Percentiles rank a stretch among this genome's conserved stretches.
Evolutionary conservation across 35 echinoderm and acorn worm genomes (phyloP).

Genomic region (Hemicentrotus pulcherrimus): DNA sequence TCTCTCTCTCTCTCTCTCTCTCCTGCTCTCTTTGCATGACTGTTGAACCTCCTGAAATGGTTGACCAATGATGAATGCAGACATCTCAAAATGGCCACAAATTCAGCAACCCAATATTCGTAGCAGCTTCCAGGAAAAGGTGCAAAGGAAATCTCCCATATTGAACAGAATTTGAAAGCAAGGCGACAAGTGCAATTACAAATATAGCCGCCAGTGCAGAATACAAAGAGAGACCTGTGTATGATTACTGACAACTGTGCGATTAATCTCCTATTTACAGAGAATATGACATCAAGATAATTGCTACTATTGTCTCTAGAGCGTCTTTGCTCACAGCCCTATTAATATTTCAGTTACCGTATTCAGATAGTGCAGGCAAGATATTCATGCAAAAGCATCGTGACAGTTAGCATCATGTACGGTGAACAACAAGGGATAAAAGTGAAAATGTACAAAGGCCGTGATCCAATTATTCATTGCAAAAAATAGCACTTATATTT

Average conservation of each 20-base stretch:
- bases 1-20: constrained; percentile 30
- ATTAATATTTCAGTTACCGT: not conserved
- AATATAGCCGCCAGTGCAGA: not conserved
- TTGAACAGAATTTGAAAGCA: not conserved
- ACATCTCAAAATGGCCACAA: not conserved
- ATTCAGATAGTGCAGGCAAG: not conserved
- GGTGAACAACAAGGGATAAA: not conserved
- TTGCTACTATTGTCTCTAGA: not conserved
- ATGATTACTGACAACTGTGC: not conserved
- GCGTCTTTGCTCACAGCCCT: not conserved
- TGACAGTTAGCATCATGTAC: not conserved
- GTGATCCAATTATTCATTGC: too few species aligned
- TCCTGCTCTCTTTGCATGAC: not conserved
- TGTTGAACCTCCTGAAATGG: not conserved
- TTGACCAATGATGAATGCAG: not conserved
- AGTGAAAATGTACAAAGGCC: not conserved
- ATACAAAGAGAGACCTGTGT: not conserved
- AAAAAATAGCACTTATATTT: too few species aligned
- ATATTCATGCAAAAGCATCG: not conserved
- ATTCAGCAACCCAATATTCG: not conserved
- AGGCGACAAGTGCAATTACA: not conserved
- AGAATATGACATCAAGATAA: not conserved
- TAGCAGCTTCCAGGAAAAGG: not conserved
- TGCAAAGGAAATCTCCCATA: not conserved
- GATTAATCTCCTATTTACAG: not conserved